Evolutionary conservation across 2,113 vertebrate genomes (phyloP), one percentile per base, ranked within the genome.

Genomic region (Mustela lutreola): DNA sequence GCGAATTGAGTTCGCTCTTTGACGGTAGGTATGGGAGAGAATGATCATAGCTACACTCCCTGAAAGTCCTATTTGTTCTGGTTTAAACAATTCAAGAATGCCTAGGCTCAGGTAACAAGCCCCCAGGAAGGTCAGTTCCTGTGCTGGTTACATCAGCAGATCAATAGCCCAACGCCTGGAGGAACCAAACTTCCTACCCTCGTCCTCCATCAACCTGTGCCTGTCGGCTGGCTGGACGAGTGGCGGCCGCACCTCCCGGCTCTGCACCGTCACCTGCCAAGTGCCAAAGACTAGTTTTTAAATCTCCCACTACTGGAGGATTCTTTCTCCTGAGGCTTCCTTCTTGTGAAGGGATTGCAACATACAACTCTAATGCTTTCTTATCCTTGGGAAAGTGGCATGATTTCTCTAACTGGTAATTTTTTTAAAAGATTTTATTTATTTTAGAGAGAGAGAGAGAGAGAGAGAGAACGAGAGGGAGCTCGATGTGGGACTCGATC

Each of bases 81-180:
- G 28, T 8, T 84, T 89, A 93, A 94, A 71, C 73, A 82, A 83
- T 56, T 24, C 97, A 24, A 53, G 48, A 87, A 89, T 81, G 79
- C 91, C 78, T 78, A 76, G 81, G 21, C 5, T 94, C 33, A 26
- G 11, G 56, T 18, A 81, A 33, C 39, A 97, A 76, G 81, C 91
- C 33, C 63, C 83, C 36, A 65, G 84, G 42, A 95, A 95, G 7
- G 5, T 78, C 22, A 4, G 18, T 53, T 80, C 22, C 76, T 11
- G 7, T 60, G 36, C 36, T 71, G 58, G 31, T 83, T 78, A 85
- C 58, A 15, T 81, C 65, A 95, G 22, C 42, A 91, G n/a, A 88
- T 84, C 63, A 84, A 90, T 2, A 63, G 18, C 4, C 63, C 79
- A 67, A 81, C 36, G 83, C 50, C 60, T 81, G 0, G n/a, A 88